Conservation (phyloP, 2,113 vertebrate species). For the Lucifuga dentata region DNA sequence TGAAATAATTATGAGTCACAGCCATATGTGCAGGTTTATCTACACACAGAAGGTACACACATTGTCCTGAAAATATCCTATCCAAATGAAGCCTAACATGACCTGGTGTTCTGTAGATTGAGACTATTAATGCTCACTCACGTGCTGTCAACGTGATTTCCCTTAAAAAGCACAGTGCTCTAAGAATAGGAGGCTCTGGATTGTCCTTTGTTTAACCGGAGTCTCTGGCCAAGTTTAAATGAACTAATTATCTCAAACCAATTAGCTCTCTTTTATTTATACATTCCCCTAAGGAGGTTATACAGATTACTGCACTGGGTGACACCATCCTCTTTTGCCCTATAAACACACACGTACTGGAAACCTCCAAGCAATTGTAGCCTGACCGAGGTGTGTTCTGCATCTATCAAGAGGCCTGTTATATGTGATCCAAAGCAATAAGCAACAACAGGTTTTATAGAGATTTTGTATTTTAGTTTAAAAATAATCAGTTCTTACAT, state of each 20-base stretch:
- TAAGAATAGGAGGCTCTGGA: conserved; percentile 43
- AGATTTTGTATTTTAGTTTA: no score
- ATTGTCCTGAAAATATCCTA: no score
- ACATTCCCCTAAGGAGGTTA: conserved; percentile 57
- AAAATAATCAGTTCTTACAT: no score
- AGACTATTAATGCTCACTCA: not conserved
- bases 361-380: not conserved
- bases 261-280: conserved; percentile 75
- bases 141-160: not conserved
- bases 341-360: conserved; percentile 32
- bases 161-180: not conserved
- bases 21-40: no score
- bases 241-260: conserved; percentile 77
- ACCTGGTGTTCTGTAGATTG: no score
- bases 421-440: no score
- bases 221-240: conserved; percentile 53
- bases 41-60: no score
- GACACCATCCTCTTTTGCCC: conserved; percentile 30
- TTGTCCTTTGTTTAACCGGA: conserved; percentile 54
- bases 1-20: no score
- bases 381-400: not conserved
- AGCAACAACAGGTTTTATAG: no score
- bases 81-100: no score
- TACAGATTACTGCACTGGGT: conserved; percentile 49
- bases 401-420: not conserved